Evolutionary conservation across 2,797 vertebrate species (phyloP).

Genomic region (Phoxinus dragarum): DNA sequence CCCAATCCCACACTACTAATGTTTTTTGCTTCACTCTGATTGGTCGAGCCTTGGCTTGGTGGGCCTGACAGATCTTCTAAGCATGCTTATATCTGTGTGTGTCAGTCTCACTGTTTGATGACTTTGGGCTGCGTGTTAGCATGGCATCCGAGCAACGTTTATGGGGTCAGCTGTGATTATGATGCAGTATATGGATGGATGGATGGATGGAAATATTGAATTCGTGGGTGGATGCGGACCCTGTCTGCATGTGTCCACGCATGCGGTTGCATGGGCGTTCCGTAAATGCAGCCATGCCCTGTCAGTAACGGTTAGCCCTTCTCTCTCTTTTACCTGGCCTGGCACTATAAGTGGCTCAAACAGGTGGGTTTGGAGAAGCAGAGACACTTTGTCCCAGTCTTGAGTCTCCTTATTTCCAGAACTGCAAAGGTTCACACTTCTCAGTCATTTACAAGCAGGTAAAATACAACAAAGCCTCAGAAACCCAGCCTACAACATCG

Average conservation of each 20-base stretch:
- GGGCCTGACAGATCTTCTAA: slow-evolving; percentile 71
- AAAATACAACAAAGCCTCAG: slow-evolving; percentile 52
- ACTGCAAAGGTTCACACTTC: slow-evolving; percentile 67
- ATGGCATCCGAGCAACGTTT: slow-evolving; percentile 75
- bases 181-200: slow-evolving; percentile 62
- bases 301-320: slow-evolving; percentile 84
- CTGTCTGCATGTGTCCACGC: slow-evolving; percentile 78
- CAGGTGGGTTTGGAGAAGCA: slow-evolving; percentile 84
- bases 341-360: slow-evolving; percentile 80
- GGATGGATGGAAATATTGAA: slow-evolving; percentile 53
- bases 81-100: slow-evolving; percentile 76
- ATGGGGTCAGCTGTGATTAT: slow-evolving; percentile 63
- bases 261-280: slow-evolving; percentile 77
- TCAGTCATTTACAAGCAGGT: slow-evolving; percentile 64
- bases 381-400: slow-evolving; percentile 66
- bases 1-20: slow-evolving; percentile 72
- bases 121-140: slow-evolving; percentile 74
- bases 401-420: slow-evolving; percentile 54
- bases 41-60: slow-evolving; percentile 68
- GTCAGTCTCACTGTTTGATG: slow-evolving; percentile 59
- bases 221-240: slow-evolving; percentile 66
- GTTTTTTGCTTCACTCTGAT: slow-evolving; percentile 78
- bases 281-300: slow-evolving; percentile 69
- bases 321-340: slow-evolving; percentile 80
- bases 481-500: slow-evolving; percentile 44